Base-by-base conservation (phyloP, 1,140 invertebrate genomes). In the Papilio dardanus region DNA sequence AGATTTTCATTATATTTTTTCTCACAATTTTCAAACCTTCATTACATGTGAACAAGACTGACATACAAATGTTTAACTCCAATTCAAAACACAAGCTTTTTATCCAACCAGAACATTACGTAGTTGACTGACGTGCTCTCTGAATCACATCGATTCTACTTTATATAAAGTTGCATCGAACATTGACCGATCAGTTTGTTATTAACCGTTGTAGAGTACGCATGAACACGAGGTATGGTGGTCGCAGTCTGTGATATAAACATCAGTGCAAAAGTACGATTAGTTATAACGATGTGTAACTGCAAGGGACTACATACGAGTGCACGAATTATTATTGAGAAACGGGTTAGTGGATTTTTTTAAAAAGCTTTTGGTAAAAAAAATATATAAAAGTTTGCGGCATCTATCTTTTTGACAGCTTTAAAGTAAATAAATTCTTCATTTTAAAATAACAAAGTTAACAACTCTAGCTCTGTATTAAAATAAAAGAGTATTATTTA, bases 161-260 rank as follows among this genome's bases (percentile, higher is more conserved):
- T n/a, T 82, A 82, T 85, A 84, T 82, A 79, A 78, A 83, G 78
- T 81, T 84, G 80, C 81, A 80, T 81, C 84, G 76, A 37, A 80
- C 74, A 79, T 73, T 79, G 74, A 74, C 62, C 74, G 67, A 81
- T 83, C 85, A 89, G 86, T 87, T 79, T 76, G 42, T 74, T 74
- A 54, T 21, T 76, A 80, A 74, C 71, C 77, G 50, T 87, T 73
- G 80, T 31, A 78, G 75, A 71, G 79, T 77, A 69, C 75, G 76
- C 78, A 79, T 76, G 77, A 69, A 71, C 31, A 71, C 66, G 69
- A 42, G 30, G 75, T 62, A 84, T 84, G 81, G 83, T 83, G 71
- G 77, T 79, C 35, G 80, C 78, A 31, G 40, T 46, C 33, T 74
- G 76, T 79, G 21, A 77, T 69, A 75, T 78, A 46, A 54, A 75